phyloP scores from a whole-genome alignment of 1,140 invertebrate species.

The Anastrepha obliqua region DNA sequence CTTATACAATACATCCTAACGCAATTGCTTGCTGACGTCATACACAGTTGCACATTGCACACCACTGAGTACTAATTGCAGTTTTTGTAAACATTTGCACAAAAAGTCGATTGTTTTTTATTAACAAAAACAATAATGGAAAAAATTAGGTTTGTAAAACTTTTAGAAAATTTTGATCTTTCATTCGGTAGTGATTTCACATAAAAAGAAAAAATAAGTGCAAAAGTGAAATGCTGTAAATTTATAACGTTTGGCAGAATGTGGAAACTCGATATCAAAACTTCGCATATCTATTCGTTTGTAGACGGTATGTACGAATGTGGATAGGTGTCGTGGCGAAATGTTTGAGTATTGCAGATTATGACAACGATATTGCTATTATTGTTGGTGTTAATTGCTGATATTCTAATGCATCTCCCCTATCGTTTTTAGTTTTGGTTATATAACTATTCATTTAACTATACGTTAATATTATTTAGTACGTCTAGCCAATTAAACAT shows the following conservation, averaged over 20 bases:
- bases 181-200: not conserved
- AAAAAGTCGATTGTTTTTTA: not conserved
- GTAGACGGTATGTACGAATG: not conserved
- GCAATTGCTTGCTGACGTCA: conserved; percentile 13
- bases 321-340: not conserved
- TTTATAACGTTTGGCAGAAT: conserved; percentile 33
- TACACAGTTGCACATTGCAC: not conserved
- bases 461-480: conserved; percentile 4
- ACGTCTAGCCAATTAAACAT: not conserved
- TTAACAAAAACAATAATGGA: not conserved
- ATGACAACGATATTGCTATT: not conserved
- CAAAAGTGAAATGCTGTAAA: conserved; percentile 28
- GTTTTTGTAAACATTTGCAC: conserved; percentile 1
- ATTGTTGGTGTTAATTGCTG: not conserved
- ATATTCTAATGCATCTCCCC: not conserved
- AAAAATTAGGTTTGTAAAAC: too few relatives aligned
- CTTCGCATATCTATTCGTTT: not conserved
- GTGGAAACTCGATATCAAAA: conserved; percentile 23
- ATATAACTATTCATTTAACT: conserved; percentile 44
- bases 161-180: not conserved
- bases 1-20: not conserved
- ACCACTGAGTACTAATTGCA: not conserved
- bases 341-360: not conserved
- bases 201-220: not conserved
- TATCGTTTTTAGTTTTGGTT: not conserved